Evolutionary conservation across 2,797 vertebrate species (phyloP).

Genomic region (Peromyscus eremicus): DNA sequence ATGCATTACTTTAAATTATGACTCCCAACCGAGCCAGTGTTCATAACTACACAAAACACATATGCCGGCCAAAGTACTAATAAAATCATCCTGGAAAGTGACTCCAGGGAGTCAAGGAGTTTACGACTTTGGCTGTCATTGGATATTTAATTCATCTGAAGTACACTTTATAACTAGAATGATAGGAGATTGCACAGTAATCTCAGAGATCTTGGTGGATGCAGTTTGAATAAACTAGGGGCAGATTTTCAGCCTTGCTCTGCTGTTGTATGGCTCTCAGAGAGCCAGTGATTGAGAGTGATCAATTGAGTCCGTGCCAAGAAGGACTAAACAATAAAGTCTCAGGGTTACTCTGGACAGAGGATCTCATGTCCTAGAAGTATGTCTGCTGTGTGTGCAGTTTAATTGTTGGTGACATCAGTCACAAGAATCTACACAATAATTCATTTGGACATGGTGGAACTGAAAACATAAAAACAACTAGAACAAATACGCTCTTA

Average conservation of each 20-base stretch:
- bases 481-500: constrained; percentile 50
- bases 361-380: not conserved
- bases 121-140: constrained; percentile 67
- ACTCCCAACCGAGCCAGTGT: not conserved
- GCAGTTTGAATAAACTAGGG: not conserved
- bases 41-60: constrained; percentile 19
- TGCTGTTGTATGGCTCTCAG: constrained; percentile 56
- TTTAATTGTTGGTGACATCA: not conserved
- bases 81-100: constrained; percentile 43
- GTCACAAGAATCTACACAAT: not conserved
- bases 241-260: constrained; percentile 50
- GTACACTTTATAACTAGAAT: constrained; percentile 19
- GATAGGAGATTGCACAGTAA: constrained; percentile 33
- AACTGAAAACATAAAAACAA: constrained; percentile 73
- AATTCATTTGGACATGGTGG: constrained; percentile 32
- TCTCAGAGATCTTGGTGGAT: constrained; percentile 37
- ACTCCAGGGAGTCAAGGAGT: constrained; percentile 45
- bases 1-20: constrained; percentile 25
- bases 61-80: constrained; percentile 3
- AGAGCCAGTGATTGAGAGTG: not conserved
- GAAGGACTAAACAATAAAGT: not conserved
- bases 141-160: constrained; percentile 65
- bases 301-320: not conserved
- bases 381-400: not conserved
- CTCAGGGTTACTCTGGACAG: not conserved